These are phyloP conservation scores for Tylochromis polylepis DNA, from an alignment of 2,113 vertebrate species.

Conservation along the genomic window DNA sequence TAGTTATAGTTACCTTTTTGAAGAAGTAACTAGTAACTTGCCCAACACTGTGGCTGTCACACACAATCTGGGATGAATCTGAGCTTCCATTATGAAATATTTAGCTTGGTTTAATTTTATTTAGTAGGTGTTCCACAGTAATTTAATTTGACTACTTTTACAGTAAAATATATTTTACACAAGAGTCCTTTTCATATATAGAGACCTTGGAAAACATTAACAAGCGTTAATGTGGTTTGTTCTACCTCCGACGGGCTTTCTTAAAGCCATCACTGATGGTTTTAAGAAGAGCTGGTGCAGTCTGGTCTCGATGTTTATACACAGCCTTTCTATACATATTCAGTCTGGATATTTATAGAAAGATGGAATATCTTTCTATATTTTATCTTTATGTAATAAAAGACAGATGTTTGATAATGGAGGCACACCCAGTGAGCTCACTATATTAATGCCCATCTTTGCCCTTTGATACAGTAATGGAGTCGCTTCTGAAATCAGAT, in stretches of 20 bases:
- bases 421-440: neutral
- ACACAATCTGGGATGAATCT: no score
- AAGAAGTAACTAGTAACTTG: no score
- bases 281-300: neutral
- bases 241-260: neutral
- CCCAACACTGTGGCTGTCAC: no score
- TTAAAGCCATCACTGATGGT: neutral
- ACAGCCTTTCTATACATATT: neutral
- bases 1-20: no score
- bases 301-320: neutral
- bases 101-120: no score
- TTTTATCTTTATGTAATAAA: neutral
- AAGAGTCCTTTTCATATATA: no score
- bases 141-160: no score
- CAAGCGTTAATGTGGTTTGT: neutral
- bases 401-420: neutral
- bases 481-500: neutral
- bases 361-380: neutral
- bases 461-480: neutral
- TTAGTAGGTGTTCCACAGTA: no score
- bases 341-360: neutral
- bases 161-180: no score
- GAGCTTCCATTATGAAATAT: no score
- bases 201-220: neutral
- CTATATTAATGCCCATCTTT: neutral